phyloP scores from a whole-genome alignment of 2,888 invertebrate genomes.

The Cantharis flavilabris region DNA sequence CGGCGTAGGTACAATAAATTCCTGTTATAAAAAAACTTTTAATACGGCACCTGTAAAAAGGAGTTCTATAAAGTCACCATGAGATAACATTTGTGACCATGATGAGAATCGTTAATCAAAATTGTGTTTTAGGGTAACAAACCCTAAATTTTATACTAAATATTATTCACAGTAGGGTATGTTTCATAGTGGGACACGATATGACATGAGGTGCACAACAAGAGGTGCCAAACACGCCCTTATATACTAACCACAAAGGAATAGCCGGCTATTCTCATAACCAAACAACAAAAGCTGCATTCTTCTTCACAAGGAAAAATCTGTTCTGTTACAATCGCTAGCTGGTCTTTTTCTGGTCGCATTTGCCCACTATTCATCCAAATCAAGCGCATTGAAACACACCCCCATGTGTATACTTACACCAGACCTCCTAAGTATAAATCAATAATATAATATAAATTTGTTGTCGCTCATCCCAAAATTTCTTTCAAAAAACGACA shows the following conservation, averaged over 20 bases:
- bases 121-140: constrained; percentile 38
- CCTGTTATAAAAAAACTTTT: background rate
- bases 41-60: background rate
- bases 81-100: constrained; percentile 29
- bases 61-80: constrained; percentile 31
- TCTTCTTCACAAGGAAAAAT: constrained; percentile 34
- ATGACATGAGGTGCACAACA: constrained; percentile 27
- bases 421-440: background rate
- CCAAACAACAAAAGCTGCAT: constrained; percentile 41
- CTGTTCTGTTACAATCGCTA: constrained; percentile 33
- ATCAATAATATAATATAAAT: background rate
- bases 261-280: constrained; percentile 39
- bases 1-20: background rate
- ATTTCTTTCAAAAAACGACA: background rate
- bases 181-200: constrained; percentile 29
- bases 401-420: constrained; percentile 13
- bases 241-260: constrained; percentile 23
- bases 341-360: constrained; percentile 39
- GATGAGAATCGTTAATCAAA: constrained; percentile 47
- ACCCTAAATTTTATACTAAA: constrained; percentile 40
- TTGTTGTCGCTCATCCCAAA: background rate
- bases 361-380: constrained; percentile 42
- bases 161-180: constrained; percentile 39
- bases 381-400: constrained; percentile 33
- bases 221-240: constrained; percentile 27